phyloP scores from a whole-genome alignment of 2,113 vertebrate species.

The Orthochromis malagaraziensis region DNA sequence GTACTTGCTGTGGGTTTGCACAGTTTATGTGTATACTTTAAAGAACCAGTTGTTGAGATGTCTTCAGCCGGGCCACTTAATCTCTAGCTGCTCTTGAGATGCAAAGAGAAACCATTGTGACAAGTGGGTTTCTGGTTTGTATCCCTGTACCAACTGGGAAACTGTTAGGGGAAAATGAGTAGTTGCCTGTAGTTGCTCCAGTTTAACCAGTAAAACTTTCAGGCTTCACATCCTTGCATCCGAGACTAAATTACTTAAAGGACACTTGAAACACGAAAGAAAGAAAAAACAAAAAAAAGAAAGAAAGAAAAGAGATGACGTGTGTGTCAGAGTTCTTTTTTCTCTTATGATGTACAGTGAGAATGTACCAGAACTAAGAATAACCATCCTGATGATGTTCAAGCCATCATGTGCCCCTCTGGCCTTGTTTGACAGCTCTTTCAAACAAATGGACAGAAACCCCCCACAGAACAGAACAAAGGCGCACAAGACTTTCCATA shows the following conservation, averaged over 20 bases:
- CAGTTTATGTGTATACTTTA: neutral
- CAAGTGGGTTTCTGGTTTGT: constrained; percentile 6
- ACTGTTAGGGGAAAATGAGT: constrained; percentile 8
- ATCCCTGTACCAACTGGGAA: neutral
- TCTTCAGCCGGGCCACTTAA: neutral
- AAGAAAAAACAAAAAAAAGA: neutral
- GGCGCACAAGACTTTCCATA: constrained; percentile 59
- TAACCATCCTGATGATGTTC: constrained; percentile 51
- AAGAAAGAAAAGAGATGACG: neutral
- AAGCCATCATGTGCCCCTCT: constrained; percentile 29
- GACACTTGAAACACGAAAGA: neutral
- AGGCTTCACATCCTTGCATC: neutral
- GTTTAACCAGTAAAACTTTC: neutral
- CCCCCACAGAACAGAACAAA: constrained; percentile 62
- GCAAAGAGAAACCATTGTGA: neutral
- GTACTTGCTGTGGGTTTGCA: neutral
- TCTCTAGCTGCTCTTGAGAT: neutral
- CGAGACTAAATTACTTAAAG: neutral
- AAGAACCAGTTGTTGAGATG: neutral
- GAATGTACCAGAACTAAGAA: constrained; percentile 35
- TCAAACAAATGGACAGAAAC: constrained; percentile 53
- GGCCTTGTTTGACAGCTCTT: constrained; percentile 39
- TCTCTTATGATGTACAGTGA: neutral
- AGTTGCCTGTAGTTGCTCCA: neutral
- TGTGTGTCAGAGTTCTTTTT: neutral